Evolutionary conservation across 1,140 invertebrate genomes (phyloP), one percentile per base, ranked within the genome.

Genomic region (Pseudomyrmex concolor): DNA sequence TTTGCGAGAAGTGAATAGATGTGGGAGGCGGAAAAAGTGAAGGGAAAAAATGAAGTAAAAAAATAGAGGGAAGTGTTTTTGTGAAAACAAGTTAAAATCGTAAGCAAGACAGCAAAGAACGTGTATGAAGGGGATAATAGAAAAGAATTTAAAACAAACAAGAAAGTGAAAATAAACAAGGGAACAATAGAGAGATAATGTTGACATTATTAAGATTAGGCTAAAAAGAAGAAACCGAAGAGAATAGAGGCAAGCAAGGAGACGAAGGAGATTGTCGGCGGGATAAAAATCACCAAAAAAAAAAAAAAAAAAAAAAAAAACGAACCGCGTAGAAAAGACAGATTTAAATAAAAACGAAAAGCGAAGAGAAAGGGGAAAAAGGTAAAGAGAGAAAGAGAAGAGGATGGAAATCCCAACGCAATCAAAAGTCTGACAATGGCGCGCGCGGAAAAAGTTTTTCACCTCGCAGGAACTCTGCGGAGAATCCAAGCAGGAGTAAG

Each of bases 401-500:
- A 43, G 13, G 45, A 22, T 22, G 43, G 43, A 77, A 83, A 76
- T 83, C 60, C 81, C 76, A 80, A 80, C 66, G 76, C 76, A 80
- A 80, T 80, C 76, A 80, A 80, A 80, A 80, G 76, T 80, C 66
- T 22, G 66, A 70, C 84, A 64, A 34, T 71, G 55, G 68, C 60
- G 86, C 55, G 54, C 86, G 62, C 43, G 55, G 57, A 60, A 59
- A 54, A 68, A 66, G 73, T 74, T 86, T 34, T 84, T 73, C 68
- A 45, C 25, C 60, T 67, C 72, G 59, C 66, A 50, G 66, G 19
- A 77, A 25, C 48, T 19, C 19, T 10, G 15, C 66, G 25, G 43
- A 71, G 81, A 76, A 54, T 71, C 71, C 43, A 34, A 45, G 55
- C 25, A 64, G 54, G 67, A 62, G 43, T 25, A 48, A 25, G 54